phyloP scores from a whole-genome alignment of 1,140 invertebrate species.

The Spodoptera litura region DNA sequence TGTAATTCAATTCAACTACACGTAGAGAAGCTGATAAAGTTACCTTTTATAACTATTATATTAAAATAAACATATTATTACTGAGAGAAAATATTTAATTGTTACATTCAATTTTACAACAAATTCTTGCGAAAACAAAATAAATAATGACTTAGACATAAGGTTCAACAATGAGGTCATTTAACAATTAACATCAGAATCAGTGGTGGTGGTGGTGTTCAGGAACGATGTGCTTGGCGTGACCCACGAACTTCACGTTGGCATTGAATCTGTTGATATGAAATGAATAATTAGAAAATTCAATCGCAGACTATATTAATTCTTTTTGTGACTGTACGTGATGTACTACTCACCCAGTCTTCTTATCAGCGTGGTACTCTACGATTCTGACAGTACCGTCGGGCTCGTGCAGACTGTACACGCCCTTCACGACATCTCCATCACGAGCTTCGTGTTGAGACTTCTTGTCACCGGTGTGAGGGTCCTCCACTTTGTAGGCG shows the following conservation, averaged over 20 bases:
- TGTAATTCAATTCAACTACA: too few species aligned
- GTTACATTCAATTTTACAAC: too few species aligned
- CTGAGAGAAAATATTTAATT: too few species aligned
- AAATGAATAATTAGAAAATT: too few species aligned
- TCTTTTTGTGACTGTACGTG: neutral
- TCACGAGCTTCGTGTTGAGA: constrained; percentile 79
- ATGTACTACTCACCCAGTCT: constrained; percentile 68
- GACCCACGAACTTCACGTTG: constrained; percentile 59
- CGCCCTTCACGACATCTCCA: constrained; percentile 86
- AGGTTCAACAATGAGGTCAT: too few species aligned
- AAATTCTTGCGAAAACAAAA: too few species aligned
- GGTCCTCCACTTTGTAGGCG: constrained; percentile 79
- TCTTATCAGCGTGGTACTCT: constrained; percentile 84
- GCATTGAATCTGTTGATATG: constrained; percentile 59
- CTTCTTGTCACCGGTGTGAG: constrained; percentile 64
- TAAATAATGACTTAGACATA: neutral
- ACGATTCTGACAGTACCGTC: constrained; percentile 77
- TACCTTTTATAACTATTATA: too few species aligned
- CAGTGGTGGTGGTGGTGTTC: constrained; percentile 54
- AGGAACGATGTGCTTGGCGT: constrained; percentile 61
- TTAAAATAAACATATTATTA: too few species aligned
- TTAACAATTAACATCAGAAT: neutral
- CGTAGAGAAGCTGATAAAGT: too few species aligned
- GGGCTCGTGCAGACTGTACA: constrained; percentile 74
- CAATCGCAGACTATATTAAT: too few species aligned